Conservation (phyloP, 2,888 invertebrate genomes). For the Iphiclides podalirius region DNA sequence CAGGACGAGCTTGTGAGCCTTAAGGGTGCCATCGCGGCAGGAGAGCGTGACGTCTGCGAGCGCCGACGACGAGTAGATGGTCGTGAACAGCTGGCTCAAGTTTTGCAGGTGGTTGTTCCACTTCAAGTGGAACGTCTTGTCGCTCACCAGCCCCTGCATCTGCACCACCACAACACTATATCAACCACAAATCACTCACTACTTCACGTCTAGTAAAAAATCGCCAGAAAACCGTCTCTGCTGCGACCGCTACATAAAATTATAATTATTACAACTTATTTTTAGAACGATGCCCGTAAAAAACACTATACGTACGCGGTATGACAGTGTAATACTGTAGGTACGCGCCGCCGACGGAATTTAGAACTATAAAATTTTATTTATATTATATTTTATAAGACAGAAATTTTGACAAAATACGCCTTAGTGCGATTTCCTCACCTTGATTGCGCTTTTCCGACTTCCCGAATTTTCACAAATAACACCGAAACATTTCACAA, state of each 20-base stretch:
- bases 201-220: conserved; percentile 63
- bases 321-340: conserved; percentile 79
- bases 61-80: conserved; percentile 84
- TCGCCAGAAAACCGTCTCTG: conserved; percentile 74
- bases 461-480: conserved; percentile 76
- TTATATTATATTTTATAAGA: conserved; percentile 63
- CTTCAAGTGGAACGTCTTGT: conserved; percentile 84
- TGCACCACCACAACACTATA: conserved; percentile 70
- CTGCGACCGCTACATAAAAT: conserved; percentile 79
- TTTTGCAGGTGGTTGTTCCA: conserved; percentile 88
- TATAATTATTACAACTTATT: conserved; percentile 81
- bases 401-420: conserved; percentile 55
- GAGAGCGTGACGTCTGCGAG: conserved; percentile 86
- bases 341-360: conserved; percentile 78
- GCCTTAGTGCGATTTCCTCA: conserved; percentile 60
- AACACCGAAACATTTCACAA: conserved; percentile 80
- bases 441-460: conserved; percentile 70
- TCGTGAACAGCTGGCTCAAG: conserved; percentile 84
- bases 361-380: conserved; percentile 72
- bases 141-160: conserved; percentile 81
- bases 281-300: conserved; percentile 81
- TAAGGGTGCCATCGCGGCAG: conserved; percentile 85
- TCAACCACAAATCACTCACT: conserved; percentile 64
- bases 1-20: conserved; percentile 85
- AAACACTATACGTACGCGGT: conserved; percentile 81